A percentile compares a stretch with the other conserved stretches of the same genome.
Conservation (phyloP, 2,113 vertebrate species). For the Corvus moneduloides region DNA sequence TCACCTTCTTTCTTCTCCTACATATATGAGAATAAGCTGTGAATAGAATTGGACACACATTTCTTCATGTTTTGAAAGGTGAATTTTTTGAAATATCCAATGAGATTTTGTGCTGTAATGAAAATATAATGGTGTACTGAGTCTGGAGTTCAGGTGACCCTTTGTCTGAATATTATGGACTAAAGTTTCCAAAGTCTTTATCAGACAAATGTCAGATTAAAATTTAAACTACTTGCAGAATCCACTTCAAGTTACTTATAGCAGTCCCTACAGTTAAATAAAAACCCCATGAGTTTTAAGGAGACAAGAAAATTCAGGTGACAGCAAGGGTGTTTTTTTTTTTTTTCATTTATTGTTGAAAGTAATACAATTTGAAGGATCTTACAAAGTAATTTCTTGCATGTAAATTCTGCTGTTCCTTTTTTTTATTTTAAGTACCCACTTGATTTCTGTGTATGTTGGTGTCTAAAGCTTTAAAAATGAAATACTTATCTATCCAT, state of each 20-base stretch:
- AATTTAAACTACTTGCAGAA: not conserved
- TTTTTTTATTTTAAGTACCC: not conserved
- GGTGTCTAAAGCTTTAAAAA: not conserved
- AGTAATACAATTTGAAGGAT: slow-evolving; percentile 50
- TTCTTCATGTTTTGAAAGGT: not conserved
- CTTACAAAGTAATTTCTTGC: slow-evolving; percentile 51
- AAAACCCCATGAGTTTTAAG: not conserved
- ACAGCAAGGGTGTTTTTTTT: not conserved
- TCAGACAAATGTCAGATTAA: not conserved
- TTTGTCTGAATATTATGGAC: not conserved
- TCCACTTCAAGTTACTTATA: not conserved
- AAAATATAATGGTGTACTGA: not conserved
- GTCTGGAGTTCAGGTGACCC: not conserved
- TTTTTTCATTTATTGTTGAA: not conserved
- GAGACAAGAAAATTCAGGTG: not conserved
- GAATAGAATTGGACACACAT: not conserved
- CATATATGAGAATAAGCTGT: not conserved
- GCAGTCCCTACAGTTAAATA: not conserved
- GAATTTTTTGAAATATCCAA: not conserved
- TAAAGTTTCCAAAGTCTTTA: not conserved
- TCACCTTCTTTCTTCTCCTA: not conserved
- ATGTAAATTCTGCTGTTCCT: not conserved
- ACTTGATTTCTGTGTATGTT: slow-evolving; percentile 7
- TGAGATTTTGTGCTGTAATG: not conserved
- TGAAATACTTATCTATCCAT: not conserved